Base-by-base conservation (phyloP, 2,888 invertebrate species). In the Candidula unifasciata region DNA sequence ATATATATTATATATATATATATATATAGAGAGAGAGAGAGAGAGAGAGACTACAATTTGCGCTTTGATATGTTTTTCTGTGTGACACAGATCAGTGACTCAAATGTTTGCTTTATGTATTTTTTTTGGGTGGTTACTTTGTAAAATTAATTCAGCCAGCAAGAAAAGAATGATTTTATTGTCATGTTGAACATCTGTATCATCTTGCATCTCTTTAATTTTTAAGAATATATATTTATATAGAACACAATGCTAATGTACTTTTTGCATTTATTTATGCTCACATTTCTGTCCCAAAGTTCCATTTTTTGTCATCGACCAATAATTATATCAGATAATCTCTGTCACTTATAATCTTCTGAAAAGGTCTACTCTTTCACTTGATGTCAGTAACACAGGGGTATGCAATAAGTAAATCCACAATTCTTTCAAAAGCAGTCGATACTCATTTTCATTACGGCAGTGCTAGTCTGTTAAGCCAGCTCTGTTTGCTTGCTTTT, bases 391-490 rank as follows among this genome's bases (percentile, higher is more conserved):
- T 30, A 52, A 44, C 33, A 68, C 1, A 64, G 80, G 84, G 84
- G 73, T 84, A 74, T 84, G 84, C 84, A 84, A 80, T 84, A 84
- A 80, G 16, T 60, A 66, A 80, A 84, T 84, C 66, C 80, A 60
- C 64, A 24, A 57, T 66, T 84, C 80, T 84, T 84, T 84, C 84
- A 84, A 24, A 13, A 66, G 37, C 37, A n/a, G 68, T 60, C 60
- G 30, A 66, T 80, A 84, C 84, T 83, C 78, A 83, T 30, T 24
- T 57, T 78, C 44, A 52, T 21, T 21, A 78, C 69, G 71, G 30
- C 27, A 78, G 69, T 44, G 73, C 73, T 73, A 44, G 71, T 37
- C 24, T 71, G 37, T 71, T 24, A 37, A 37, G 44, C 13, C 44
- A 73, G 52, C 60, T 24, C 44, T 10, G 44, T 6, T 13, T 44